A percentile compares a stretch with the other conserved stretches of the same genome.
These are phyloP conservation scores for Porites evermanni DNA, from an alignment of 92 coral and sea anemone genomes.

Conservation along the genomic window DNA sequence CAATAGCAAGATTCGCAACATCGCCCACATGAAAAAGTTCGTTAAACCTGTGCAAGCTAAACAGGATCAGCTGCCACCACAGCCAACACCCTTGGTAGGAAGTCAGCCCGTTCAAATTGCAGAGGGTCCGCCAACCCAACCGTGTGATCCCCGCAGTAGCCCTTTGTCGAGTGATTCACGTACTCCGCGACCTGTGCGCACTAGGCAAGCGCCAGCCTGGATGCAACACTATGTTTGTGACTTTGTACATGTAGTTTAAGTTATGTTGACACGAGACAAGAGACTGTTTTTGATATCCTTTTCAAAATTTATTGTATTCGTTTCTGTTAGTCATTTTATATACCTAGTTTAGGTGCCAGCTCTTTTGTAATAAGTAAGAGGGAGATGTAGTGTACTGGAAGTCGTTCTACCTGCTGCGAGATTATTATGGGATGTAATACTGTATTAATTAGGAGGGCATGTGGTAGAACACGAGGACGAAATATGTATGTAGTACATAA, in stretches of 20 bases:
- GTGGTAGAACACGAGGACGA: neutral
- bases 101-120: neutral
- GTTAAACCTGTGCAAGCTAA: neutral
- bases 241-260: neutral
- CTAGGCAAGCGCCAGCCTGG: neutral
- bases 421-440: neutral
- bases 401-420: no score
- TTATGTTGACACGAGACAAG: no score
- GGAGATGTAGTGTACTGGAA: neutral
- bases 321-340: neutral
- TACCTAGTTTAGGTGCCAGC: neutral
- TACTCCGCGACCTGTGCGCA: neutral
- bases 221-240: neutral
- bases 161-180: no score
- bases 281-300: no score
- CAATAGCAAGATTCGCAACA: conserved; percentile 58
- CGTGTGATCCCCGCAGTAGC: neutral
- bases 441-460: no score
- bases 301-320: neutral
- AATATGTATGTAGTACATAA: no score
- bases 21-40: conserved; percentile 29
- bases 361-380: neutral
- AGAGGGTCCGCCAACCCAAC: neutral
- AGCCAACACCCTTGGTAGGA: neutral
- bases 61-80: neutral